Evolutionary conservation across 1,140 invertebrate species (phyloP).

Genomic region (Drosophila nigrodunni): DNA sequence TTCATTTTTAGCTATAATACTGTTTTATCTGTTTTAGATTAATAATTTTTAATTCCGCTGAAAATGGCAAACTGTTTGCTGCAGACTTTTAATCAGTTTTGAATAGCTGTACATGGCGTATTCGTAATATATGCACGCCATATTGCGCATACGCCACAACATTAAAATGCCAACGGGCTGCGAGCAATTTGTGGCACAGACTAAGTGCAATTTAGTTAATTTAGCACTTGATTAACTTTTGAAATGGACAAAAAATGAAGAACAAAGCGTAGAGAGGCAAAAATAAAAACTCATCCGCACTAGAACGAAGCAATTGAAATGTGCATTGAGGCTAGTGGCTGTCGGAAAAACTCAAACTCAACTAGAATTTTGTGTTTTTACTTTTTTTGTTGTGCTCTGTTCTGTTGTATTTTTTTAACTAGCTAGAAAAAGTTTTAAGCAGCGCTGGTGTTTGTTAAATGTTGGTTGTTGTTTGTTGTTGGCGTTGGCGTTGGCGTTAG

Average conservation of each 20-base stretch:
- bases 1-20: background rate
- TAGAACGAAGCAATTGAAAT: slow-evolving; percentile 67
- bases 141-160: slow-evolving; percentile 56
- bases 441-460: slow-evolving; percentile 66
- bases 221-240: slow-evolving; percentile 78
- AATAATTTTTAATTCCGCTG: slow-evolving; percentile 9
- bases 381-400: slow-evolving; percentile 17
- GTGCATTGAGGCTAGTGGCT: slow-evolving; percentile 67
- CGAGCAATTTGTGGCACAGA: slow-evolving; percentile 50
- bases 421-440: slow-evolving; percentile 67
- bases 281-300: slow-evolving; percentile 32
- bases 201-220: slow-evolving; percentile 77
- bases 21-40: background rate
- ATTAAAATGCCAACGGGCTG: slow-evolving; percentile 46
- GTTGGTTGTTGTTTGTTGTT: slow-evolving; percentile 64
- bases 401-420: slow-evolving; percentile 58
- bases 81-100: slow-evolving; percentile 28
- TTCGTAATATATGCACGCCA: slow-evolving; percentile 49
- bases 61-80: background rate
- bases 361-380: slow-evolving; percentile 48
- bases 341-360: slow-evolving; percentile 69
- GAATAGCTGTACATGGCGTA: slow-evolving; percentile 34
- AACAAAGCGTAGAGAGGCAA: slow-evolving; percentile 2
- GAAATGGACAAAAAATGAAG: slow-evolving; percentile 20
- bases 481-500: slow-evolving; percentile 22